Evolutionary conservation across 2,797 vertebrate species (phyloP).

Genomic region (Parauchenoglanis punctatus): DNA sequence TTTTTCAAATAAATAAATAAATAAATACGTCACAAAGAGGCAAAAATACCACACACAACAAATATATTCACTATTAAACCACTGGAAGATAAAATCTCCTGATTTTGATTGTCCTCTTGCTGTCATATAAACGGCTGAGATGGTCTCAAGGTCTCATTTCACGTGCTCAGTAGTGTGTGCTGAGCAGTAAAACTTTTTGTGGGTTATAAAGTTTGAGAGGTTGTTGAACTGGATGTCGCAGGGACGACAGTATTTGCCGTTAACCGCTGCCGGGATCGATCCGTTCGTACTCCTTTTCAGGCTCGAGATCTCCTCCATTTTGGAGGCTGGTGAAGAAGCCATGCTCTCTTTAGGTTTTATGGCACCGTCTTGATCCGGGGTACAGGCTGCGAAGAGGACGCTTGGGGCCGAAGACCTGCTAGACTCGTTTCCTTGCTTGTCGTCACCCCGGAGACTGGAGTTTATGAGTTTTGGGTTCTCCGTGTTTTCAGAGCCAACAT

Average conservation of each 20-base stretch:
- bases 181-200: constrained; percentile 92
- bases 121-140: constrained; percentile 63
- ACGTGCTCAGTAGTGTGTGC: constrained; percentile 87
- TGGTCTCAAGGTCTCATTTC: constrained; percentile 70
- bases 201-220: constrained; percentile 91
- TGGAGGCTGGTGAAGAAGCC: constrained; percentile 71
- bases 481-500: constrained; percentile 77
- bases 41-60: constrained; percentile 53
- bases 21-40: constrained; percentile 39
- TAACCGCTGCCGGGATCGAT: constrained; percentile 71
- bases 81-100: constrained; percentile 73
- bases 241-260: constrained; percentile 86
- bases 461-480: constrained; percentile 78
- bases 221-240: constrained; percentile 91
- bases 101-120: constrained; percentile 82
- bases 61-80: constrained; percentile 68
- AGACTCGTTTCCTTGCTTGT: constrained; percentile 75
- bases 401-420: constrained; percentile 74
- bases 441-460: constrained; percentile 78
- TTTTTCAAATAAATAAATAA: constrained; percentile 56
- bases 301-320: constrained; percentile 80
- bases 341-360: constrained; percentile 76
- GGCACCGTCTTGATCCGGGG: constrained; percentile 77
- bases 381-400: constrained; percentile 74
- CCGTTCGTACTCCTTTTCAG: constrained; percentile 78